Conservation (phyloP, 2,888 invertebrate species). For the Ectemnius cavifrons region DNA sequence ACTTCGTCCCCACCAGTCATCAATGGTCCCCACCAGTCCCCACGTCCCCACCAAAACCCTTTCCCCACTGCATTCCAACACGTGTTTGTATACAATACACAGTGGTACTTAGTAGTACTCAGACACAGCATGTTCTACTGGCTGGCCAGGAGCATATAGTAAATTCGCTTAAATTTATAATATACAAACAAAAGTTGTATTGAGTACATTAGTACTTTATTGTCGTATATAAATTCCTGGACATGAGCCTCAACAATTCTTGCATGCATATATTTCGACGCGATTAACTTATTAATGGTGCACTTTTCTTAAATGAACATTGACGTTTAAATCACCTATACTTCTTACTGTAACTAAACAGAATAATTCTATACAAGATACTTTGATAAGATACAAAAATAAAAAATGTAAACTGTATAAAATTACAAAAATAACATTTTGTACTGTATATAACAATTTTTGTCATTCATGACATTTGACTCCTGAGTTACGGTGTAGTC, state of each 20-base stretch:
- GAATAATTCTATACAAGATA: too few relatives aligned
- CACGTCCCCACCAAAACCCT: too few relatives aligned
- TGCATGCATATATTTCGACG: too few relatives aligned
- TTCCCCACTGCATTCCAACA: too few relatives aligned
- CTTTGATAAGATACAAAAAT: constrained; percentile 8
- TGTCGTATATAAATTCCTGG: too few relatives aligned
- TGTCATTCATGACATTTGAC: constrained; percentile 1
- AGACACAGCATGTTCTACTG: neutral
- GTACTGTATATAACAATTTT: constrained; percentile 9
- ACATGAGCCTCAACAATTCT: too few relatives aligned
- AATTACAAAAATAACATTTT: constrained; percentile 39
- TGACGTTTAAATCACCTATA: too few relatives aligned
- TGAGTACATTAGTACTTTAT: constrained; percentile 16
- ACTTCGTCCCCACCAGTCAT: neutral
- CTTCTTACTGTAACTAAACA: too few relatives aligned
- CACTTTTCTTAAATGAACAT: too few relatives aligned
- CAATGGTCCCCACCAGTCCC: neutral
- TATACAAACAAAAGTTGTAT: constrained; percentile 16
- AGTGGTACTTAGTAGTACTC: neutral
- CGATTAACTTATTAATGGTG: too few relatives aligned
- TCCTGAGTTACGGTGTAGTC: neutral
- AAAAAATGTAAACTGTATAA: constrained; percentile 28
- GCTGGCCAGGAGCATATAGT: too few relatives aligned
- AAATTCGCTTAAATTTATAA: neutral
- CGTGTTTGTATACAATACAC: neutral